These are phyloP conservation scores for Drosophila prosaltans DNA, from an alignment of 1,140 invertebrate genomes.

Conservation along the genomic window DNA sequence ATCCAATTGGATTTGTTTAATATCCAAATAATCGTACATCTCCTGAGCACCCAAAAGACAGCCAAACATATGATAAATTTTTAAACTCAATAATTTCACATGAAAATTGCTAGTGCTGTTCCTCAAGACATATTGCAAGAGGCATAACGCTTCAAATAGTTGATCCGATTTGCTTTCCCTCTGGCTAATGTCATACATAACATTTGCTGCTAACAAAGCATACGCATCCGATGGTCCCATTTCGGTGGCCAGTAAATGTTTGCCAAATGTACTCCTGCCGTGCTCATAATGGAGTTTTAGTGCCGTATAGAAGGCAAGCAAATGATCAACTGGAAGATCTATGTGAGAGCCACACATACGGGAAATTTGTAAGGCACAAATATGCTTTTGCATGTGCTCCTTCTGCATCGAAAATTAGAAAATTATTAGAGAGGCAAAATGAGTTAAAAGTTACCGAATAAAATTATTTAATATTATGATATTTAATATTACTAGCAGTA, in stretches of 20 bases:
- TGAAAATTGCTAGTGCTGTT: constrained; percentile 91
- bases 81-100: constrained; percentile 89
- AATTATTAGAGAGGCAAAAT: not conserved
- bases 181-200: constrained; percentile 88
- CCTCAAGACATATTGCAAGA: constrained; percentile 88
- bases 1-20: constrained; percentile 97
- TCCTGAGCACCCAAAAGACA: constrained; percentile 88
- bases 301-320: constrained; percentile 84
- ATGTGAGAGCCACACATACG: constrained; percentile 87
- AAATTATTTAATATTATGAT: not conserved
- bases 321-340: constrained; percentile 83
- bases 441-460: too few species aligned
- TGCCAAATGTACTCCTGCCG: constrained; percentile 82
- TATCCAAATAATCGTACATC: constrained; percentile 89
- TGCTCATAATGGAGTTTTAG: constrained; percentile 85
- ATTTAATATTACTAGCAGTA: not conserved
- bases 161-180: constrained; percentile 85
- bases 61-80: constrained; percentile 89
- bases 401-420: constrained; percentile 75
- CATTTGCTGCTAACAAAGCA: constrained; percentile 89
- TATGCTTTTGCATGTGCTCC: constrained; percentile 89
- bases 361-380: constrained; percentile 88
- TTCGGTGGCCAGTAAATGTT: constrained; percentile 85
- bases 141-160: constrained; percentile 86
- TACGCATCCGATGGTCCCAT: constrained; percentile 90